These are phyloP conservation scores for Nipponia nippon DNA, from an alignment of 2,113 vertebrate genomes.

Conservation along the genomic window DNA sequence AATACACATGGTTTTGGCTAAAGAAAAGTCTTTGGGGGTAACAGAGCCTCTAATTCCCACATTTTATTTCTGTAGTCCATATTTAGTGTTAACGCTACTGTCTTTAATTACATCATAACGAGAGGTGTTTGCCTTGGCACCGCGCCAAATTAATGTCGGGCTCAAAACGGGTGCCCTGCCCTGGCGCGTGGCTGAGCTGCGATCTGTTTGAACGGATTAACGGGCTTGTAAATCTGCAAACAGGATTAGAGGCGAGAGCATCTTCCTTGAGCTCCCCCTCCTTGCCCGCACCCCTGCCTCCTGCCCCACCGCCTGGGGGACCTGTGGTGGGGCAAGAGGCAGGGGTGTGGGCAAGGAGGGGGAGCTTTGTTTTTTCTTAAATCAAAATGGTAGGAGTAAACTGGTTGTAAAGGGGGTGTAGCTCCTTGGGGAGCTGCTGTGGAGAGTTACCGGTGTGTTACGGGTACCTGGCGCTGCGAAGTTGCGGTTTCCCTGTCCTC, in stretches of 20 bases:
- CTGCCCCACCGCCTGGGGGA: neutral
- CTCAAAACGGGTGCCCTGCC: neutral
- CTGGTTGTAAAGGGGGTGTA: neutral
- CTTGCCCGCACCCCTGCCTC: accelerated
- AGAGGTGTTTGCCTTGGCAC: constrained; percentile 18
- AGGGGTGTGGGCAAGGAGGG: accelerated
- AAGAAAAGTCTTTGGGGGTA: neutral
- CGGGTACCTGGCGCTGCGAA: accelerated
- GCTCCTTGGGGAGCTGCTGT: neutral
- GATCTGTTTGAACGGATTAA: constrained; percentile 41
- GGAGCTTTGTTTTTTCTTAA: neutral
- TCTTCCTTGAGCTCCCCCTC: neutral
- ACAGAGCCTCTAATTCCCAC: neutral
- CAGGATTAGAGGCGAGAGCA: constrained; percentile 31
- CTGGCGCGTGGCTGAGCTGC: accelerated
- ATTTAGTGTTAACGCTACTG: neutral
- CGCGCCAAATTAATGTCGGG: neutral
- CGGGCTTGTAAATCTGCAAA: constrained; percentile 45
- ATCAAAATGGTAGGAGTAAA: neutral
- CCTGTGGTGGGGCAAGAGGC: neutral
- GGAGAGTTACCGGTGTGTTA: accelerated
- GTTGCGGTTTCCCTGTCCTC: neutral
- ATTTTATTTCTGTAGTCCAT: neutral
- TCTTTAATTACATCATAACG: neutral
- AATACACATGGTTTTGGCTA: neutral